These are phyloP conservation scores for Coryphaenoides rupestris DNA, from an alignment of 2,113 vertebrate species.

Conservation along the genomic window DNA sequence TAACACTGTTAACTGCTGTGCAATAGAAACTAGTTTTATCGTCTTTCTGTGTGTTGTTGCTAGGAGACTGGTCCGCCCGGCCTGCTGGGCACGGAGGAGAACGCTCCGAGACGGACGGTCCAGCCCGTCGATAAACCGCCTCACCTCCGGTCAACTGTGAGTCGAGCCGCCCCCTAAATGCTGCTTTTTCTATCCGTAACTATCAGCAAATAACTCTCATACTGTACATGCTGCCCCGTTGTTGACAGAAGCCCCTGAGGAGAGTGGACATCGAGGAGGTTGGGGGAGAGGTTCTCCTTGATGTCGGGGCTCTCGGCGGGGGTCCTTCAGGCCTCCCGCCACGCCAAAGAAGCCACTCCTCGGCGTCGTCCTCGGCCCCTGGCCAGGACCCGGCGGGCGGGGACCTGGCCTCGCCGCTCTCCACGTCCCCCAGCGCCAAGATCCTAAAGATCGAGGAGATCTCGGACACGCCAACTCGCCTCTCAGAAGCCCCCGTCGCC, in stretches of 20 bases:
- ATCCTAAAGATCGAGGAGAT: conserved; percentile 89
- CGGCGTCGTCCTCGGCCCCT: neutral
- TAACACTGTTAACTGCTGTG: neutral
- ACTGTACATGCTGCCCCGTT: no score
- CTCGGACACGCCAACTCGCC: conserved; percentile 33
- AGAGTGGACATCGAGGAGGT: conserved; percentile 86
- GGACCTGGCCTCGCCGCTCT: conserved; percentile 39
- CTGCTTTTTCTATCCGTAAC: no score
- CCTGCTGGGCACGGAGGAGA: conserved; percentile 39
- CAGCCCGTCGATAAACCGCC: conserved; percentile 75
- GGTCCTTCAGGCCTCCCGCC: neutral
- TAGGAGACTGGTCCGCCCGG: conserved; percentile 53
- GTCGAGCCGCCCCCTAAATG: conserved; percentile 54
- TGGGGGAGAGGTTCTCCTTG: conserved; percentile 60
- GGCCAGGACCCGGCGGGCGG: conserved; percentile 32
- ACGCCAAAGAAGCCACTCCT: neutral
- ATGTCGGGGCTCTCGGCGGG: conserved; percentile 20
- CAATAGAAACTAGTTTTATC: no score
- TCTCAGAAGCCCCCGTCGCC: neutral
- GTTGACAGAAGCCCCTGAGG: conserved; percentile 85
- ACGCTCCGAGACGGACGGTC: conserved; percentile 74
- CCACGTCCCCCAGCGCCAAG: conserved; percentile 78
- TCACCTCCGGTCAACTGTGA: conserved; percentile 80
- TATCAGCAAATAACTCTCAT: no score
- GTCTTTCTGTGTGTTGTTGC: neutral